Conservation (phyloP, 2,888 invertebrate species). For the Calameuta idolon region DNA sequence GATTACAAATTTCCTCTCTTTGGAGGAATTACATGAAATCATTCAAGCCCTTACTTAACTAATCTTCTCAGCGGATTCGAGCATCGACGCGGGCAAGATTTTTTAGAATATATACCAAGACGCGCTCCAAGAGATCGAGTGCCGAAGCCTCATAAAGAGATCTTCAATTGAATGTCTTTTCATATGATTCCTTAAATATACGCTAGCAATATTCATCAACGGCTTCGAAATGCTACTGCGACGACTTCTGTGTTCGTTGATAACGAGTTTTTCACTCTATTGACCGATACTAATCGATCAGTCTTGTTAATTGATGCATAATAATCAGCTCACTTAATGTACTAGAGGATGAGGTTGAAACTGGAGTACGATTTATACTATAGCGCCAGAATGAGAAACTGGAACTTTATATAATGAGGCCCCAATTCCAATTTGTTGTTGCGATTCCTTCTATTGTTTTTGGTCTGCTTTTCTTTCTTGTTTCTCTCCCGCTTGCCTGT, state of each 20-base stretch:
- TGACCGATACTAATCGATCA: background rate
- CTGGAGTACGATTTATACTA: background rate
- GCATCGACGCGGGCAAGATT: background rate
- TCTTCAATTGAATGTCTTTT: slow-evolving; percentile 14
- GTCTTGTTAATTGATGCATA: background rate
- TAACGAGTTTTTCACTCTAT: background rate
- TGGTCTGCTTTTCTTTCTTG: background rate
- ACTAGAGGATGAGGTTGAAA: background rate
- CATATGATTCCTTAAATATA: background rate
- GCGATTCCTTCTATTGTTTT: background rate
- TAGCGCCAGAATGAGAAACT: background rate
- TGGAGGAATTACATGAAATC: background rate
- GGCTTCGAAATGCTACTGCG: background rate
- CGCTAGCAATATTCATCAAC: background rate
- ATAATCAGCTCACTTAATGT: background rate
- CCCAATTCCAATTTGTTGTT: background rate
- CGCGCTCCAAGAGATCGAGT: background rate
- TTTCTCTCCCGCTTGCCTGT: background rate
- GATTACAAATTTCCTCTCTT: background rate
- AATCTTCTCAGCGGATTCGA: background rate
- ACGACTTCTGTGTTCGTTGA: background rate
- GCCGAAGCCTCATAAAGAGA: background rate
- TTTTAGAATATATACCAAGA: background rate
- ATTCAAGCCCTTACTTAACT: background rate
- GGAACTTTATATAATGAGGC: background rate